phyloP scores from a whole-genome alignment of 1,140 invertebrate species.

The Bombus impatiens region DNA sequence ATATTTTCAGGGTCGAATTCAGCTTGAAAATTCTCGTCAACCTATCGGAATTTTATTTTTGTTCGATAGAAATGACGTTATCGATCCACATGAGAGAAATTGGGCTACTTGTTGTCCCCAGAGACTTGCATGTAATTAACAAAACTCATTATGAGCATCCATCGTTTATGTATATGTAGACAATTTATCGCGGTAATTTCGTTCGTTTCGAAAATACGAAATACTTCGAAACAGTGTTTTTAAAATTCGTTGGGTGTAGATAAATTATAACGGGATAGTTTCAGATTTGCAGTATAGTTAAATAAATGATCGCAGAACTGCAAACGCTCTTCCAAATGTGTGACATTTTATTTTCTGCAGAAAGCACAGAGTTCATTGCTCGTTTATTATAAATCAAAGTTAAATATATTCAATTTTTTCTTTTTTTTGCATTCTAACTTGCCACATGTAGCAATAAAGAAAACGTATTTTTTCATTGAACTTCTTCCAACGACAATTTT shows the following conservation, averaged over 20 bases:
- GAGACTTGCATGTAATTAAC: constrained; percentile 67
- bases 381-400: no score
- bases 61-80: constrained; percentile 59
- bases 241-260: neutral
- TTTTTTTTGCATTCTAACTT: no score
- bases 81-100: constrained; percentile 52
- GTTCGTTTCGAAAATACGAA: neutral
- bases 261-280: no score
- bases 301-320: no score
- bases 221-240: neutral
- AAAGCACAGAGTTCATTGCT: no score
- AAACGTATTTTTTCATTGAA: neutral
- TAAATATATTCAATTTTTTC: no score
- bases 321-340: no score
- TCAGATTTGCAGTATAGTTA: no score
- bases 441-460: neutral
- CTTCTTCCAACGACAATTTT: neutral
- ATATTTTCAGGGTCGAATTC: no score
- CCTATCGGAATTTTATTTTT: constrained; percentile 43
- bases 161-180: neutral
- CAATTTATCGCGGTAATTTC: constrained; percentile 25
- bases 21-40: constrained; percentile 31
- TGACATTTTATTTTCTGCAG: no score
- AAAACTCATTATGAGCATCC: constrained; percentile 73
- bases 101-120: constrained; percentile 34